Conservation (phyloP, 2,113 vertebrate genomes). For the Corythornis madagascariensis region DNA sequence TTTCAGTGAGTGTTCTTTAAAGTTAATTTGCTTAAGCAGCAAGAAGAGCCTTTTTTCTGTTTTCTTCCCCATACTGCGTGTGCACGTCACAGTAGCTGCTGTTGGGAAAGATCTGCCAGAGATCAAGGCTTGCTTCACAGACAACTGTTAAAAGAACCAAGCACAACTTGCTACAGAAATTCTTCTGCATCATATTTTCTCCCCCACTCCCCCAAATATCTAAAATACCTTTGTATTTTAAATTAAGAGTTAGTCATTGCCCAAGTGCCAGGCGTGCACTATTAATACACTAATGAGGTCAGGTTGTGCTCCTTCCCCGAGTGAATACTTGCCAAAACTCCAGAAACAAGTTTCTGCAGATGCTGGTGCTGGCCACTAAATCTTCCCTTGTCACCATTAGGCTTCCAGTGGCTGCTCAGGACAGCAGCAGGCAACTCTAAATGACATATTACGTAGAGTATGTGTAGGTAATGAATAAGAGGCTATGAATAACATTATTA, state of each 20-base stretch:
- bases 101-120: not conserved
- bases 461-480: not conserved
- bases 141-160: not conserved
- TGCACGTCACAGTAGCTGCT: not conserved
- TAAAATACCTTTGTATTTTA: slow-evolving; percentile 56
- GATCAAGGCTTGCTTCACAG: not conserved
- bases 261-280: slow-evolving; percentile 10
- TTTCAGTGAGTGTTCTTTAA: not conserved
- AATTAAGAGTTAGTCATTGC: slow-evolving; percentile 22
- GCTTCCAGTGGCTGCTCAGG: not conserved
- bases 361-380: not conserved
- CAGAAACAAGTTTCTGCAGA: slow-evolving; percentile 11
- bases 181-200: not conserved
- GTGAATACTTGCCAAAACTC: slow-evolving; percentile 35
- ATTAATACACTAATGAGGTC: slow-evolving; percentile 55
- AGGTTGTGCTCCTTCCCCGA: slow-evolving; percentile 3
- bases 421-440: rapidly evolving
- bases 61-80: rapidly evolving
- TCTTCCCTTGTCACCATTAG: not conserved
- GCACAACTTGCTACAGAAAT: not conserved
- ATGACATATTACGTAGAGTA: rapidly evolving
- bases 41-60: not conserved
- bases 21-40: not conserved
- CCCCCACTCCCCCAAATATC: slow-evolving; percentile 13
- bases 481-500: not conserved